Percentiles rank a stretch among this genome's conserved stretches.
phyloP scores from a whole-genome alignment of 2,113 vertebrate species.

The Speoplatyrhinus poulsoni region DNA sequence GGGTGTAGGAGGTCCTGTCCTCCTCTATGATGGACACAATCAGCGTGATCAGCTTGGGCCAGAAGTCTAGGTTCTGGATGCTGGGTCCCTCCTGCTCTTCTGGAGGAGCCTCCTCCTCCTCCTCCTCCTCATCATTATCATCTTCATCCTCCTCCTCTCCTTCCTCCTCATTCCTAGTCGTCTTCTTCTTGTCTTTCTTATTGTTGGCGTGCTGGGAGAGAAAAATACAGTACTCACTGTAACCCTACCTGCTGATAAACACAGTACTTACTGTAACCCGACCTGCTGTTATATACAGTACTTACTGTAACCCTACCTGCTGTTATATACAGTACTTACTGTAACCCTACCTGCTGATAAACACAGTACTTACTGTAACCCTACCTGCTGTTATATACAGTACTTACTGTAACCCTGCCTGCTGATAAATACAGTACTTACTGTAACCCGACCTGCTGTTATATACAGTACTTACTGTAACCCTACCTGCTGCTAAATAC shows the following conservation, averaged over 20 bases:
- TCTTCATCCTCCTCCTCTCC: conserved; percentile 39
- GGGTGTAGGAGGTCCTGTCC: conserved; percentile 91
- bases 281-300: too few species aligned
- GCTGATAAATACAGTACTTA: too few species aligned
- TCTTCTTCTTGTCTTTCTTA: conserved; percentile 53
- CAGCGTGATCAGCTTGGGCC: conserved; percentile 97
- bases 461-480: too few species aligned
- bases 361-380: neutral
- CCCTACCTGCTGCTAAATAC: neutral
- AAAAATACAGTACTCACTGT: neutral
- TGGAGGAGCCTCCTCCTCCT: conserved; percentile 64
- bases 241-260: too few species aligned
- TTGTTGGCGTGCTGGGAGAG: conserved; percentile 40
- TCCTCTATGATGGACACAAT: conserved; percentile 98
- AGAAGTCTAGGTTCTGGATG: conserved; percentile 94
- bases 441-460: too few species aligned
- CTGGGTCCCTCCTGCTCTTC: conserved; percentile 91
- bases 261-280: too few species aligned
- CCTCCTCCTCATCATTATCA: conserved; percentile 76
- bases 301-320: too few species aligned
- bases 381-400: too few species aligned
- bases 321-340: too few species aligned
- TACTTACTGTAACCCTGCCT: too few species aligned
- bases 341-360: too few species aligned
- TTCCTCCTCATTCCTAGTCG: neutral